phyloP scores from a whole-genome alignment of 2,888 invertebrate species.

The Liopterus haemorrhoidalis region DNA sequence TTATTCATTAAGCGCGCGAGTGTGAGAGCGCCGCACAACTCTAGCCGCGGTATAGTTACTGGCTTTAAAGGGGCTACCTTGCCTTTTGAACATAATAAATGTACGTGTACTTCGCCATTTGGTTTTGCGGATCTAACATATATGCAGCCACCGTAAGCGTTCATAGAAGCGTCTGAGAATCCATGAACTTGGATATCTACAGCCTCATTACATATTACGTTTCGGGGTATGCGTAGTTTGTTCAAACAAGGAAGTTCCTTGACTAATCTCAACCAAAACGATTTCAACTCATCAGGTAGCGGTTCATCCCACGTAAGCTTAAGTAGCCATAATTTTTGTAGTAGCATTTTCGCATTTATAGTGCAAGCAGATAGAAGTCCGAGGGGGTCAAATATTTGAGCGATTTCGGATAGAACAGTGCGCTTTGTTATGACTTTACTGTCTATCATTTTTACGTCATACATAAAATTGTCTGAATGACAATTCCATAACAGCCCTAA shows the following conservation, averaged over 20 bases:
- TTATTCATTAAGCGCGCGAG: conserved; percentile 22
- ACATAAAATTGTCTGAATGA: no score
- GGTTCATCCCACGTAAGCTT: conserved; percentile 29
- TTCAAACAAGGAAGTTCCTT: conserved; percentile 10
- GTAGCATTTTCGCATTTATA: conserved; percentile 28
- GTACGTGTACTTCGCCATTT: neutral
- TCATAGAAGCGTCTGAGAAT: conserved; percentile 32
- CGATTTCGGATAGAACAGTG: conserved; percentile 23
- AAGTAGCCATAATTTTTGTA: conserved; percentile 30
- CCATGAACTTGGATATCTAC: conserved; percentile 28
- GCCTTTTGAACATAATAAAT: conserved; percentile 27
- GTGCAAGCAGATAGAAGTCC: conserved; percentile 28
- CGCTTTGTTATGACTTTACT: conserved; percentile 23
- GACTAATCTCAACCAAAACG: conserved; percentile 22
- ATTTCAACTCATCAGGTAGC: conserved; percentile 17
- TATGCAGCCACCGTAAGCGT: no score
- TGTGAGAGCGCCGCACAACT: conserved; percentile 25
- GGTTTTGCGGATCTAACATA: conserved; percentile 20
- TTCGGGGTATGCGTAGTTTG: conserved; percentile 22
- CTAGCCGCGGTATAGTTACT: conserved; percentile 28
- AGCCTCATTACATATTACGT: conserved; percentile 4
- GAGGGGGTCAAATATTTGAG: conserved; percentile 32
- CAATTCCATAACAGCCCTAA: no score
- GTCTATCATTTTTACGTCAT: no score
- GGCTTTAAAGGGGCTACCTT: conserved; percentile 29